Conservation (phyloP, 2,113 vertebrate species). For the Anarhynchus alexandrinus region DNA sequence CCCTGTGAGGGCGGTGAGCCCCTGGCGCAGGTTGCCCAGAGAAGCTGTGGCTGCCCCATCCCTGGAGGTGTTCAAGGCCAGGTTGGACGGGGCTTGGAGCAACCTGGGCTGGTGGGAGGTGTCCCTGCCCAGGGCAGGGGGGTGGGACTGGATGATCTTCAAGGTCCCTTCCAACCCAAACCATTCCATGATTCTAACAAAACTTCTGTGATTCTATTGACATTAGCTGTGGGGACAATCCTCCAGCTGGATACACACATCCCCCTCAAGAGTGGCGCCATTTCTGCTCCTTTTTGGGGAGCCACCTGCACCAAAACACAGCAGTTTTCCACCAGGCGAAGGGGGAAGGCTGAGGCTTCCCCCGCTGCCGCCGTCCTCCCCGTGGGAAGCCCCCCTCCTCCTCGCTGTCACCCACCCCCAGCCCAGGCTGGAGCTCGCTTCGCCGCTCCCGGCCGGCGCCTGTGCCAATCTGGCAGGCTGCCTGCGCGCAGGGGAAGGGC, state of each 20-base stretch:
- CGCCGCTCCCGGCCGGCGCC: background rate
- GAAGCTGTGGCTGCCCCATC: background rate
- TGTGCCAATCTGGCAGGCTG: background rate
- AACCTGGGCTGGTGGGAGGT: background rate
- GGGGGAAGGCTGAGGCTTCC: background rate
- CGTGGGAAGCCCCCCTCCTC: background rate
- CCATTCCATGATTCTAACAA: background rate
- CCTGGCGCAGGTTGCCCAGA: background rate
- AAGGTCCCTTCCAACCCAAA: background rate
- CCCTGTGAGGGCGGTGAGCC: background rate
- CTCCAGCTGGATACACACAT: background rate
- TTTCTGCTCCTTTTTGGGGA: background rate
- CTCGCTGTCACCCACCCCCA: rapidly evolving
- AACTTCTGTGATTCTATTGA: background rate
- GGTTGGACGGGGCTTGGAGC: background rate
- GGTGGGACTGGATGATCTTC: background rate
- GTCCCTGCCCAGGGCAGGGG: background rate
- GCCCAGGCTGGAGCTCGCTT: background rate
- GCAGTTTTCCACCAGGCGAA: rapidly evolving
- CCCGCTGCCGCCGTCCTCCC: rapidly evolving
- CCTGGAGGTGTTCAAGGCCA: background rate
- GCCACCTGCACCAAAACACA: background rate
- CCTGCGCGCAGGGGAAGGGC: background rate
- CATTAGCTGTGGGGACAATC: background rate
- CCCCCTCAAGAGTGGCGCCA: rapidly evolving